Conservation (phyloP, 2,797 vertebrate species). For the Buphagus erythrorhynchus region DNA sequence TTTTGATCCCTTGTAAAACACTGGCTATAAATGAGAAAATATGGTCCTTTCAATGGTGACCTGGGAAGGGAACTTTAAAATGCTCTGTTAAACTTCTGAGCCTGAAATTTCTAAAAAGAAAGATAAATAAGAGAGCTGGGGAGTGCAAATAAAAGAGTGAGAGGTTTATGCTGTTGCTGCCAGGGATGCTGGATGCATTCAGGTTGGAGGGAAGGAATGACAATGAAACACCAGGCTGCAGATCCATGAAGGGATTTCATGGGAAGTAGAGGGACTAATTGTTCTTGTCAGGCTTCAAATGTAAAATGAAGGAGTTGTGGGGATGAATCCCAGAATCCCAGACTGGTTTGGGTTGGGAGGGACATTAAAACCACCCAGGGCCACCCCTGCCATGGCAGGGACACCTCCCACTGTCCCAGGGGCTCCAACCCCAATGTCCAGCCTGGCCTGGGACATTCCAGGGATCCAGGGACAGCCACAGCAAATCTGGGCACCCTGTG, state of each 20-base stretch:
- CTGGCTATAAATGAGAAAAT: background rate
- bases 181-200: background rate
- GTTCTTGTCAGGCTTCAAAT: background rate
- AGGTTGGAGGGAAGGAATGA: background rate
- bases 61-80: background rate
- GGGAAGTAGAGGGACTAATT: background rate
- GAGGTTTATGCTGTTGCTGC: background rate
- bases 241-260: background rate
- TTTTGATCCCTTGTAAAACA: constrained; percentile 9
- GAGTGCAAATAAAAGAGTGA: background rate
- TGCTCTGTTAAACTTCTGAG: background rate
- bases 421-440: rapidly evolving
- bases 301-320: background rate
- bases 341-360: background rate
- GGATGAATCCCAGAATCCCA: background rate
- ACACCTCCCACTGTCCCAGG: background rate
- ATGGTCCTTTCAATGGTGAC: background rate
- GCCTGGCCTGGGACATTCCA: rapidly evolving
- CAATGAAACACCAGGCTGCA: background rate
- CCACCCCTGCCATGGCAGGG: background rate
- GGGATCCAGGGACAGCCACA: background rate
- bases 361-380: rapidly evolving
- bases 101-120: background rate
- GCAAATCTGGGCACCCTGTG: background rate
- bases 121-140: background rate